These are phyloP conservation scores for Drosophila buzzatii DNA, from an alignment of 2,888 invertebrate genomes.

Conservation along the genomic window DNA sequence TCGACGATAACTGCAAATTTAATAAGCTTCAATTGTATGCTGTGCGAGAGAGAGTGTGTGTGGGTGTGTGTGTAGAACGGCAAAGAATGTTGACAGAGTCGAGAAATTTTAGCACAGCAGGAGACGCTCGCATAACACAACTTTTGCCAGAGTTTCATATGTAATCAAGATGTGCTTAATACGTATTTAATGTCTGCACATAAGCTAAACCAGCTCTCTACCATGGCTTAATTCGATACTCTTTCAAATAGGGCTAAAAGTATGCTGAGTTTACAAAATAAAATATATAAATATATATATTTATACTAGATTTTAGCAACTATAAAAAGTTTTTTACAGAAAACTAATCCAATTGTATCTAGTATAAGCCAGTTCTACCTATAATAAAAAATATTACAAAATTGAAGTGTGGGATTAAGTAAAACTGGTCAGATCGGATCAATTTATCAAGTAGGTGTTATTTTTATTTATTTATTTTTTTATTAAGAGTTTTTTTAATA, in stretches of 20 bases:
- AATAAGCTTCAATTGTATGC: slow-evolving; percentile 34
- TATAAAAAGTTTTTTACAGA: neutral
- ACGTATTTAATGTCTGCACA: slow-evolving; percentile 35
- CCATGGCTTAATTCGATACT: slow-evolving; percentile 11
- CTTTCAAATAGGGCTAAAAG: neutral
- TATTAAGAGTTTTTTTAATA: too few relatives aligned
- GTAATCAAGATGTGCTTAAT: slow-evolving; percentile 37
- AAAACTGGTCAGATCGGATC: neutral
- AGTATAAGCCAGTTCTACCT: neutral
- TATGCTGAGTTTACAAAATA: neutral
- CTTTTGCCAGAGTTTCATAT: slow-evolving; percentile 11
- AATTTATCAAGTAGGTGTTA: neutral
- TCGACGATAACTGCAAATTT: slow-evolving; percentile 35
- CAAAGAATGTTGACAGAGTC: slow-evolving; percentile 11
- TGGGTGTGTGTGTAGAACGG: slow-evolving; percentile 1
- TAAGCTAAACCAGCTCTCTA: neutral
- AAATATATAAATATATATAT: neutral
- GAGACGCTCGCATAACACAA: slow-evolving; percentile 14
- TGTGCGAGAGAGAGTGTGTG: neutral
- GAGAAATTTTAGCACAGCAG: slow-evolving; percentile 24
- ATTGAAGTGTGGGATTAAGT: neutral
- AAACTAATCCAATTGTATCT: neutral
- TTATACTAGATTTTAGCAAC: neutral
- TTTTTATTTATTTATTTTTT: too few relatives aligned
- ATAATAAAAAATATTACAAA: neutral